phyloP scores from a whole-genome alignment of 2,888 invertebrate genomes.

The Catotricha subobsoleta region DNA sequence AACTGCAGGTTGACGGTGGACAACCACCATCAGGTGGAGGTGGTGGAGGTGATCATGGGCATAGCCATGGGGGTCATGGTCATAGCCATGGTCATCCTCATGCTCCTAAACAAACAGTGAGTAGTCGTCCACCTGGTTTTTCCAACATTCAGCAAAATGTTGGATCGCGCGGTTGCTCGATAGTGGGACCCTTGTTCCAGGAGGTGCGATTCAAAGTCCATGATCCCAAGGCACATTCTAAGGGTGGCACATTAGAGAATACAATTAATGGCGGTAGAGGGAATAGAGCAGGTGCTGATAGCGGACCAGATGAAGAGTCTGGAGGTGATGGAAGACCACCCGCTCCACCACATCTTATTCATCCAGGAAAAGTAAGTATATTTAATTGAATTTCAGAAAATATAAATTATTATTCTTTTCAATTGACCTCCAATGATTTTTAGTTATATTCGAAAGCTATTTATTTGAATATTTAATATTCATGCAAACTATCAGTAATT shows the following conservation, averaged over 20 bases:
- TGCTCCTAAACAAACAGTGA: constrained; percentile 29
- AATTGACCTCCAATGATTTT: too few species aligned
- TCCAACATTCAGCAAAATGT: constrained; percentile 31
- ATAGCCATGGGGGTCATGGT: constrained; percentile 31
- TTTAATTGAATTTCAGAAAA: not conserved
- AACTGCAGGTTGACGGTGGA: constrained; percentile 62
- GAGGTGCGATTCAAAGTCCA: constrained; percentile 91
- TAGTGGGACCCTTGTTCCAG: constrained; percentile 53
- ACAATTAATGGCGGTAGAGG: constrained; percentile 66
- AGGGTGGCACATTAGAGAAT: constrained; percentile 79
- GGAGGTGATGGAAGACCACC: constrained; percentile 44
- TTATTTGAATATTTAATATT: not conserved
- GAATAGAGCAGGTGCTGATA: constrained; percentile 21
- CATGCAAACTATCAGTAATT: too few species aligned
- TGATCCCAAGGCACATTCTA: constrained; percentile 85
- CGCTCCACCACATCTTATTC: constrained; percentile 59
- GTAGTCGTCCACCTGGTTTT: constrained; percentile 34
- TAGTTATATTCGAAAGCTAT: not conserved
- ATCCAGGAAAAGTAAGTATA: constrained; percentile 56
- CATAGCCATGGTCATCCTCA: constrained; percentile 33
- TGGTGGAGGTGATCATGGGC: constrained; percentile 32
- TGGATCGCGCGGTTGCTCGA: constrained; percentile 38
- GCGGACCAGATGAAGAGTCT: constrained; percentile 16
- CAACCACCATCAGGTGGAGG: constrained; percentile 44
- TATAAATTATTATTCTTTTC: not conserved